Percentiles rank a stretch among this genome's conserved stretches.
These are phyloP conservation scores for Centropus unirufus DNA, from an alignment of 2,113 vertebrate species.

Conservation along the genomic window DNA sequence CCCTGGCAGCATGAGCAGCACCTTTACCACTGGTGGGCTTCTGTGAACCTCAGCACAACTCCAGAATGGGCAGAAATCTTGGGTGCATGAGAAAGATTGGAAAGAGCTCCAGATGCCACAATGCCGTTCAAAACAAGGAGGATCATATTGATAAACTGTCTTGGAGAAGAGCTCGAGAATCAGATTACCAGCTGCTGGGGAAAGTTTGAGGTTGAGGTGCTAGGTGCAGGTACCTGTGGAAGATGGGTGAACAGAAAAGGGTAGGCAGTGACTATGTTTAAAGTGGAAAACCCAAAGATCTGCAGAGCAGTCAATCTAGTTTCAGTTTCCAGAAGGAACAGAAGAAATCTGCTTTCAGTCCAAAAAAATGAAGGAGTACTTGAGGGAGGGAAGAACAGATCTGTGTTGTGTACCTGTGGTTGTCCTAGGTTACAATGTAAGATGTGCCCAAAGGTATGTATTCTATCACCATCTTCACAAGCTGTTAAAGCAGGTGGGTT, in stretches of 20 bases:
- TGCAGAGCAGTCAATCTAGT: not conserved
- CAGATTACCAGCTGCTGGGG: not conserved
- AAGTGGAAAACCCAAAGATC: not conserved
- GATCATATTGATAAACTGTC: not conserved
- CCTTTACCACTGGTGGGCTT: not conserved
- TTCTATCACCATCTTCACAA: no score
- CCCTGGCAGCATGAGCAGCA: not conserved
- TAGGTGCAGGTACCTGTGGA: not conserved
- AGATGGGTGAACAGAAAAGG: not conserved
- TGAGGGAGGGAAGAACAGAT: not conserved
- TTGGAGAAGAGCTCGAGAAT: not conserved
- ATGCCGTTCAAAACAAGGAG: not conserved
- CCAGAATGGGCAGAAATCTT: not conserved
- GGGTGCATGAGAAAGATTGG: not conserved
- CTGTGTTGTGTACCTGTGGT: no score
- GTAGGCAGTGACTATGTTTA: not conserved
- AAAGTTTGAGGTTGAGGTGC: not conserved
- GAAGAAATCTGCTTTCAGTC: not conserved
- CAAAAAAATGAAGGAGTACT: not conserved
- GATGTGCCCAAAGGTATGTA: no score
- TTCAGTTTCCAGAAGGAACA: not conserved
- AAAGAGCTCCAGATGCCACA: not conserved
- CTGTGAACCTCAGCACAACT: not conserved
- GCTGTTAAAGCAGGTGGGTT: no score
- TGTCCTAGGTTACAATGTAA: no score